Evolutionary conservation across 2,888 invertebrate genomes (phyloP), one percentile per base, ranked within the genome.

Genomic region (Merodon equestris): DNA sequence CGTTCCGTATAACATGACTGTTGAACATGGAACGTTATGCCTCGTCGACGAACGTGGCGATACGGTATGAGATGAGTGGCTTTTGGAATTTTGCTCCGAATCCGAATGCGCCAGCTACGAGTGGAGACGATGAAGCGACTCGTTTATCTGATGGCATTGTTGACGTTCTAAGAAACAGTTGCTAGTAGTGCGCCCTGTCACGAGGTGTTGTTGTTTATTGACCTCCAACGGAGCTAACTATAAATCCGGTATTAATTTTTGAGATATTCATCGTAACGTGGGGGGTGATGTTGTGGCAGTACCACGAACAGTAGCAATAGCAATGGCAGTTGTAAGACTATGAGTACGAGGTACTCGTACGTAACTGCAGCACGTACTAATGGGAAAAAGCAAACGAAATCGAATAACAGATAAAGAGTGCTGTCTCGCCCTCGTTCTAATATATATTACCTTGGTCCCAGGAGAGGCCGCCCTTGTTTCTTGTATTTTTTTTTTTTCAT

Each of bases 181-280:
- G 58, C 40, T 51, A 34, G 61, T 67, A 72, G 66, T 67, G 60
- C 50, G 66, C 76, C 66, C 73, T 77, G 77, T 77, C 77, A 77
- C 77, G 77, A 77, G 77, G 77, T 74, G 73, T 79, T 74, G 79
- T 79, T 74, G 79, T 79, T 74, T 74, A 68, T 74, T 79, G 74
- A 79, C 79, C 79, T 74, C 79, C 79, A 74, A 74, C 79, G 70
- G 68, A 79, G 79, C 74, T 68, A 79, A 74, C 79, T 74, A 79
- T 79, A 79, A 79, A 74, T 74, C 74, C 74, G 58, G 57, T 79
- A 79, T 79, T 79, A 79, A 79, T 79, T 79, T 79, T 74, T 64
- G 44, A 60, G 79, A 79, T 79, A 79, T 38, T 19, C 56, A 74
- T 79, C 79, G 42, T 13, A 7, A 17, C n/a, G 40, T n/a, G 44